Evolutionary conservation across 2,113 vertebrate genomes (phyloP).

Genomic region (Murina feae): DNA sequence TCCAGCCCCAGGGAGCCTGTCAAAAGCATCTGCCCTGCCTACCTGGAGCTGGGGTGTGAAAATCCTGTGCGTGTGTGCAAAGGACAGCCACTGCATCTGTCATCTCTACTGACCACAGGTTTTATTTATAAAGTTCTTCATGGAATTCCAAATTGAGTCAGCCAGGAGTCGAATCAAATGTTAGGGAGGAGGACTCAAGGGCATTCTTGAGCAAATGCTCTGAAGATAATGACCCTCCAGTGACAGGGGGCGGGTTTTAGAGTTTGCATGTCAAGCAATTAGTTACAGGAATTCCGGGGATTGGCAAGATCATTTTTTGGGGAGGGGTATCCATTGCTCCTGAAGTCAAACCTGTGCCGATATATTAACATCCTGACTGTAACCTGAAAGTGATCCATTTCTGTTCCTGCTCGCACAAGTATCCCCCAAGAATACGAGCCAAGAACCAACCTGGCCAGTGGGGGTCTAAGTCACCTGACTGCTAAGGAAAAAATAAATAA

Average conservation of each 20-base stretch:
- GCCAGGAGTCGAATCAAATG: neutral
- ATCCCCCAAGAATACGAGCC: neutral
- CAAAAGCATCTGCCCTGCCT: neutral
- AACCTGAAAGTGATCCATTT: neutral
- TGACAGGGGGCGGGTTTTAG: neutral
- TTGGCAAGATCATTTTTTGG: neutral
- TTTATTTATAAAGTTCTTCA: neutral
- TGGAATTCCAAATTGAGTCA: constrained; percentile 1
- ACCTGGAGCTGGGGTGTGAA: neutral
- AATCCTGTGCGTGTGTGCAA: neutral
- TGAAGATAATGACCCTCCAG: neutral
- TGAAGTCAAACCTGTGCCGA: neutral
- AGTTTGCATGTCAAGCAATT: neutral
- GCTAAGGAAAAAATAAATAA: neutral
- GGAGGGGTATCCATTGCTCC: neutral
- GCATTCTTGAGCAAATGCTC: neutral
- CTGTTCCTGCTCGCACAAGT: neutral
- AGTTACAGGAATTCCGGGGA: neutral
- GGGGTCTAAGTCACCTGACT: neutral
- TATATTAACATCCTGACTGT: neutral
- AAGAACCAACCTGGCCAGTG: neutral
- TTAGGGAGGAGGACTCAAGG: neutral
- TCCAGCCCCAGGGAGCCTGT: neutral
- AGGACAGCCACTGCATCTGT: neutral
- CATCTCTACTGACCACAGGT: neutral